Base-by-base conservation (phyloP, 2,888 invertebrate species). In the Meteorus colon region DNA sequence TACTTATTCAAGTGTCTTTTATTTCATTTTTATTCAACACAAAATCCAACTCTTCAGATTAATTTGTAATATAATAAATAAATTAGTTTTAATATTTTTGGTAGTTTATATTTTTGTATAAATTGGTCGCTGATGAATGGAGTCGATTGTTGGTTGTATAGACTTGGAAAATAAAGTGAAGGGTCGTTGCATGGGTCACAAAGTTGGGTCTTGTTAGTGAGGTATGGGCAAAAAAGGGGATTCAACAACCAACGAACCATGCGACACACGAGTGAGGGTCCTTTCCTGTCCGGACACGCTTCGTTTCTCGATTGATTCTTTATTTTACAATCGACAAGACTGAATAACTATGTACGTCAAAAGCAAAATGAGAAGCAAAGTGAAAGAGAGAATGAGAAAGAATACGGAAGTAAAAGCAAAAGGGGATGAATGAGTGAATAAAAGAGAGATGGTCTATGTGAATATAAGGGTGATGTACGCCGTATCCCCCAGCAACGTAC, bases 301-400 rank as follows among this genome's bases (percentile, higher is more conserved):
- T 89, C 88, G 89, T 89, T 88, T 88, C 87, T 84, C 89, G 82
- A 89, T 89, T 88, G 88, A 89, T 89, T 89, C 89, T 89, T 89
- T 88, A 89, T 88, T 88, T 88, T 88, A 88, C 88, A 89, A 88
- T 87, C 81, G 83, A 82, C 81, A 78, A 79, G 31, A 63, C 73
- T 34, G 31, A 51, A 48, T 55, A 31, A 31, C 55, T 19, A 55
- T 55, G 19, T 55, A 8, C 19, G n/a, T 6, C n/a, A 48, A 48
- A n/a, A 48, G 48, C 48, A 14, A 48, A 48, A 48, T n/a, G 16
- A 48, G 48, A 48, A 16, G 48, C 3, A 45, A 45, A 45, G n/a
- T 4, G 6, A 16, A 16, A n/a, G n/a, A 48, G n/a, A n/a, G 34
- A 63, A 16, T 14, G 63, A 63, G 16, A 34, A 12, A 63, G 59